Evolutionary conservation across 2,113 vertebrate genomes (phyloP).

Genomic region (Grammomys dolichurus): DNA sequence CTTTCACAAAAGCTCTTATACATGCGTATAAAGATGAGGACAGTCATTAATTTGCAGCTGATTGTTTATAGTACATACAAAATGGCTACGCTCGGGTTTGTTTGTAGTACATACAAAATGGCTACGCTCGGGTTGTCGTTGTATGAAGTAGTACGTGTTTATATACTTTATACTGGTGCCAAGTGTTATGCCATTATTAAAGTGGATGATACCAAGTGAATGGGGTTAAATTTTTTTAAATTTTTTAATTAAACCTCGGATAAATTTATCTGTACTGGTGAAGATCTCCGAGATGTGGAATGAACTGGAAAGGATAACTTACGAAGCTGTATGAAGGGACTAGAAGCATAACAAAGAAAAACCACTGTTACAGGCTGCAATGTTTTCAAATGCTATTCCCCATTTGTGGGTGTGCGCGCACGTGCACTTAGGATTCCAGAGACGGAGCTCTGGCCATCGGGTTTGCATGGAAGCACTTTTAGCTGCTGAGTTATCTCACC

Average conservation of each 20-base stretch:
- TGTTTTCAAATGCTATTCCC: neutral
- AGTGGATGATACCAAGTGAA: constrained; percentile 21
- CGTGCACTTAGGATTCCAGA: neutral
- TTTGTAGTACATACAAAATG: neutral
- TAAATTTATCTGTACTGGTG: neutral
- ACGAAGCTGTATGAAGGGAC: neutral
- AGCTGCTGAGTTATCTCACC: neutral
- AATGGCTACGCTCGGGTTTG: neutral
- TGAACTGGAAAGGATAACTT: constrained; percentile 10
- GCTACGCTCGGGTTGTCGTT: neutral
- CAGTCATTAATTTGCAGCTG: neutral
- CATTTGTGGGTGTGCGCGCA: neutral
- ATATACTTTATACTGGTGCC: neutral
- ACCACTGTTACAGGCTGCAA: neutral
- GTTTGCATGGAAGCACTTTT: neutral
- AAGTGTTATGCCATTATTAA: constrained; percentile 18
- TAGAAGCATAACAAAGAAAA: neutral
- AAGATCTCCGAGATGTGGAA: neutral
- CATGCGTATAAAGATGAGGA: neutral
- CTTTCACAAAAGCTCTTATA: neutral
- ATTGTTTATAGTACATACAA: neutral
- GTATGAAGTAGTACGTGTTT: neutral
- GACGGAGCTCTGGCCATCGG: neutral
- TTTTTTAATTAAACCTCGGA: neutral
- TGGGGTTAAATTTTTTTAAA: neutral